Evolutionary conservation across 2,888 invertebrate species (phyloP), one percentile per base, ranked within the genome.

Genomic region (Timema cristinae): DNA sequence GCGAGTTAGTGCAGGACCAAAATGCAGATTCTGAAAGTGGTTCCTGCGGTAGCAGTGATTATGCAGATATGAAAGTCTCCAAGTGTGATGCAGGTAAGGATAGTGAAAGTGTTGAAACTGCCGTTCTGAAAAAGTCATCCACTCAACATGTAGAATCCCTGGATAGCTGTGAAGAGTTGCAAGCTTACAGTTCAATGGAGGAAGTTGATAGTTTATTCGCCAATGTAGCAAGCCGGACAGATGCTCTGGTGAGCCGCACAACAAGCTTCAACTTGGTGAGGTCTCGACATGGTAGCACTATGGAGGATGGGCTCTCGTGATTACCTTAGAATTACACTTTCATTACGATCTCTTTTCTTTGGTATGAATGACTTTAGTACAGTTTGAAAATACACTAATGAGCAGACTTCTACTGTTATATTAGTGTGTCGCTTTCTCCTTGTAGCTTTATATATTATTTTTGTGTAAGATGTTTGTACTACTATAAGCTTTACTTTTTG

Each of bases 181-280:
- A 48, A 9, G 32, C 69, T 52, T 63, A 72, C 50, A 72, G 68
- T 11, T 66, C 68, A 13, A 59, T 69, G 63, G 69, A 69, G 47
- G 32, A 32, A 32, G 32, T 32, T 32, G 76, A 76, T 59, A 74
- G 71, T 63, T 67, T 76, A 10, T 75, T 76, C 72, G 76, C 75
- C 7, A 75, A 67, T 50, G 76, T 76, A 51, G 73, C 77, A 6
- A 75, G 73, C 52, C 73, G 77, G 66, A 77, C 77, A 49, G 76
- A 75, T 15, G 76, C 76, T 7, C 67, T 77, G 9, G 76, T 76
- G 9, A 75, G 68, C 50, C 61, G 76, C 16, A 72, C 75, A 15
- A 73, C 73, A n/a, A 75, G 75, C 61, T 77, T 77, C 66, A 77
- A 77, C 66, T 71, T 76, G n/a, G 75, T 77, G 10, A 69, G 75